Base-by-base conservation (phyloP, 2,888 invertebrate genomes). In the Zygaena filipendulae region DNA sequence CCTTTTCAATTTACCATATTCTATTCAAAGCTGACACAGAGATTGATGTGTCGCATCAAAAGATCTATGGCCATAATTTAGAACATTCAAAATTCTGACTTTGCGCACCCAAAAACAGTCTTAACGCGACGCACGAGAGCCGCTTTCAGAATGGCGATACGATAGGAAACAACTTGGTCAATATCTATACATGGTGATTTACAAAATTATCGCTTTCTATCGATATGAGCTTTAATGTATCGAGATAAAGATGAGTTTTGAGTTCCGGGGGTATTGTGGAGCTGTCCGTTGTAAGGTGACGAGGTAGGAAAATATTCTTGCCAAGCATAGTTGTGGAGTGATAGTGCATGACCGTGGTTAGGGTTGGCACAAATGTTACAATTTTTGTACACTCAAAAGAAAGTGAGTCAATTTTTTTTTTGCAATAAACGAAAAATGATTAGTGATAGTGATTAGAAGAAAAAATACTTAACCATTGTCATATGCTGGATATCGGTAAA, bases 271-370 rank as follows among this genome's bases (percentile, higher is more conserved):
- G n/a, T n/a, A n/a, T n/a, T n/a, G n/a, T n/a, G n/a, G n/a, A n/a
- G n/a, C n/a, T n/a, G n/a, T n/a, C n/a, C n/a, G n/a, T 47, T 39
- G 40, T 55, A 60, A 69, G 68, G 72, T 77, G 75, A 75, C 75
- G 71, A 72, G 60, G 62, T 69, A 58, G 53, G 67, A 64, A 74
- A 74, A 66, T 70, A 77, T 77, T 75, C 64, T 51, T 55, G 47
- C 60, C 57, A 51, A 70, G 64, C 68, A 54, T 61, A 63, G 61
- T 67, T 66, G 69, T 53, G 40, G 60, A 66, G 60, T 63, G 71
- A 75, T 71, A 70, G 70, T 59, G 59, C 61, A 62, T 67, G 64
- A 64, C 63, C 43, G 45, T 44, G 42, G 31, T 30, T 45, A 75
- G 70, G 75, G 72, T 30, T 72, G 62, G 0, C n/a, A n/a, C n/a